Conservation (phyloP, 2,888 invertebrate species). For the Microplitis deprimator region DNA sequence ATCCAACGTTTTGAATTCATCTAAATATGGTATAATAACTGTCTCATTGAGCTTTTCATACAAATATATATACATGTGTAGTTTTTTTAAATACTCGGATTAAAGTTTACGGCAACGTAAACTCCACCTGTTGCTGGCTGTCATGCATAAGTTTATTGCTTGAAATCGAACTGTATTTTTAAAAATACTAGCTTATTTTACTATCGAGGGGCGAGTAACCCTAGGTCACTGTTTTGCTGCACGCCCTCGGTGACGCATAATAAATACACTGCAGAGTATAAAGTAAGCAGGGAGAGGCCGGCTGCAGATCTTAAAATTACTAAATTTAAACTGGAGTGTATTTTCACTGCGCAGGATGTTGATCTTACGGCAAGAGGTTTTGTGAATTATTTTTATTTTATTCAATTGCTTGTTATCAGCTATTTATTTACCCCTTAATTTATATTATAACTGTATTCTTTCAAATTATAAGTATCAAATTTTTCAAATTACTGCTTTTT, state of each 20-base stretch:
- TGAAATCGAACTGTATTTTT: too few species aligned
- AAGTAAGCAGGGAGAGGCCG: slow-evolving; percentile 42
- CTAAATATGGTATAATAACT: background rate
- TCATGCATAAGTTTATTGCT: too few species aligned
- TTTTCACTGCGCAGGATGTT: slow-evolving; percentile 18
- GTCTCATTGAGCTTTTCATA: background rate
- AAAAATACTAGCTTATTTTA: background rate
- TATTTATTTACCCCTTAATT: background rate
- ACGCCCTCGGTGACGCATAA: slow-evolving; percentile 40
- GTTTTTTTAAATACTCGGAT: background rate
- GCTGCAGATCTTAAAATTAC: slow-evolving; percentile 50
- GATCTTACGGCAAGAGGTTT: slow-evolving; percentile 3
- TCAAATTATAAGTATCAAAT: too few species aligned
- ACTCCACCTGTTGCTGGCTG: slow-evolving; percentile 22
- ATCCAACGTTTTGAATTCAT: background rate
- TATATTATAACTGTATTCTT: too few species aligned
- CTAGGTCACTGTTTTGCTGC: slow-evolving; percentile 3
- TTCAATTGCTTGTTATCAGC: background rate
- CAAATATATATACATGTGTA: background rate
- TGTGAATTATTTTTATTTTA: background rate
- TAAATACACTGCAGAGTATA: slow-evolving; percentile 50
- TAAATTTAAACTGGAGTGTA: slow-evolving; percentile 47
- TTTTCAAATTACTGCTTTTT: too few species aligned
- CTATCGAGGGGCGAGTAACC: background rate
- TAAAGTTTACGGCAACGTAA: background rate